A percentile compares a stretch with the other conserved stretches of the same genome.
Conservation (phyloP, 2,113 vertebrate genomes). For the Natator depressus region DNA sequence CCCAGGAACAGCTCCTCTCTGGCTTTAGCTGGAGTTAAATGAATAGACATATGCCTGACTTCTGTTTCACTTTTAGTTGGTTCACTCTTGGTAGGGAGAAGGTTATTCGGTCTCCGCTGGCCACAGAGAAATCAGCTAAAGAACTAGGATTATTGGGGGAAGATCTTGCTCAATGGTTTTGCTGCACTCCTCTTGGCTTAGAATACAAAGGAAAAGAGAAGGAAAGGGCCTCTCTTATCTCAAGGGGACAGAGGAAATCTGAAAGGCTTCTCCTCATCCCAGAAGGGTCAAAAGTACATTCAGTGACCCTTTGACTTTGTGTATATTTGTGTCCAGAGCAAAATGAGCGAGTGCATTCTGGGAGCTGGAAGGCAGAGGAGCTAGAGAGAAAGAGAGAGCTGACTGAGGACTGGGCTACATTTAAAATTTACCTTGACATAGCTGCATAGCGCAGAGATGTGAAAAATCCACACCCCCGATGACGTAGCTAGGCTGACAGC, state of each 20-base stretch:
- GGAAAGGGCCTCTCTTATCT: background rate
- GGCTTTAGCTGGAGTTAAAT: background rate
- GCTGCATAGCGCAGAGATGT: background rate
- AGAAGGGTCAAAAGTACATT: background rate
- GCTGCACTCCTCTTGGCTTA: background rate
- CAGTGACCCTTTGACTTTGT: background rate
- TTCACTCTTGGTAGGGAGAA: background rate
- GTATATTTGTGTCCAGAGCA: background rate
- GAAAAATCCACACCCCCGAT: background rate
- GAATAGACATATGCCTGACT: background rate
- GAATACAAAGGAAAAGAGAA: background rate
- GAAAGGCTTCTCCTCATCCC: background rate
- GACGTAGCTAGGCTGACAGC: background rate
- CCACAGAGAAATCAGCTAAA: background rate
- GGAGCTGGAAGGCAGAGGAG: background rate
- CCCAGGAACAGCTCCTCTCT: background rate
- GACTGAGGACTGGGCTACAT: background rate
- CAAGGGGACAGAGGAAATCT: background rate
- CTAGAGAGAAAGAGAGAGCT: background rate
- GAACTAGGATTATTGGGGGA: background rate
- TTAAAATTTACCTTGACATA: background rate
- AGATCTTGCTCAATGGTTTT: background rate
- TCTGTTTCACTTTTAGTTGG: background rate
- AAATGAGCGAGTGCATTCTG: no score
- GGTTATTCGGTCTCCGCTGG: background rate